Evolutionary conservation across 92 coral and sea anemone species (phyloP).

Genomic region (Palythoa caribaeorum): DNA sequence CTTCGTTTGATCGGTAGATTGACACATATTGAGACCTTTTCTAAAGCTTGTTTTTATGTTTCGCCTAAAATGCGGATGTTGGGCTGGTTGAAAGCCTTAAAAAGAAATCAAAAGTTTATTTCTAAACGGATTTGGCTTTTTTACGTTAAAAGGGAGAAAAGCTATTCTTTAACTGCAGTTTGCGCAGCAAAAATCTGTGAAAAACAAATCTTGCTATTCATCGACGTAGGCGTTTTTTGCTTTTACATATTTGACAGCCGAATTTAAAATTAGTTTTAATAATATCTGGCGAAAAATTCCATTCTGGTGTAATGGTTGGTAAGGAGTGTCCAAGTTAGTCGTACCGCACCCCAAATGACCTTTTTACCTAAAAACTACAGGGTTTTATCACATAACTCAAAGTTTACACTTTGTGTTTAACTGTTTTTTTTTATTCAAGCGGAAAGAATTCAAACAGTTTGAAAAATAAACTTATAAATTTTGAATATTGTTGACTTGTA

Average conservation of each 20-base stretch:
- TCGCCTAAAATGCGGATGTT: slow-evolving; percentile 44
- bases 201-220: slow-evolving; percentile 34
- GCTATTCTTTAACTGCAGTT: neutral
- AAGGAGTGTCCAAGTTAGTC: slow-evolving; percentile 50
- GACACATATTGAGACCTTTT: slow-evolving; percentile 80
- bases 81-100: slow-evolving; percentile 33
- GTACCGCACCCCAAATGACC: neutral
- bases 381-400: neutral
- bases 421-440: slow-evolving; percentile 74
- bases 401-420: slow-evolving; percentile 80
- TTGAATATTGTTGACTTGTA: slow-evolving; percentile 83
- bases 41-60: slow-evolving; percentile 45
- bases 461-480: slow-evolving; percentile 93
- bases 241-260: slow-evolving; percentile 64
- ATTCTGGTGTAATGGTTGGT: slow-evolving; percentile 79
- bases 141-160: neutral
- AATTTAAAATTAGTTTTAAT: slow-evolving; percentile 72
- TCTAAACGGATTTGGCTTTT: neutral
- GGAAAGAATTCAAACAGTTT: slow-evolving; percentile 88
- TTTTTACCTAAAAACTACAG: neutral
- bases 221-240: slow-evolving; percentile 57
- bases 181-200: neutral
- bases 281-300: slow-evolving; percentile 75
- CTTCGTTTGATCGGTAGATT: slow-evolving; percentile 78
- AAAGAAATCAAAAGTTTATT: neutral